Conservation (phyloP, 2,797 vertebrate species). For the Lepus townsendii region DNA sequence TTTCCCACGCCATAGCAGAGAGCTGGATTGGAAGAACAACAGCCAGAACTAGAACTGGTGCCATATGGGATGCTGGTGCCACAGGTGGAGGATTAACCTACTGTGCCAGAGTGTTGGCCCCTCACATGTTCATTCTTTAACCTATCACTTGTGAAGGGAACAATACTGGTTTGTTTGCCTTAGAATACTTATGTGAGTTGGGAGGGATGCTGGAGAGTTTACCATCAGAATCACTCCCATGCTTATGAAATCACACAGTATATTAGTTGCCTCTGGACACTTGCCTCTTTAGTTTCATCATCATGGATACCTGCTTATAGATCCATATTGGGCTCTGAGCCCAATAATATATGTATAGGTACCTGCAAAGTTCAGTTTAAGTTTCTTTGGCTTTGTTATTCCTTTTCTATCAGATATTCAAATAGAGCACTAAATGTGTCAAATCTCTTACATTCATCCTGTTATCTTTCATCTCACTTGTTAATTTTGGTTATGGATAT, state of each 20-base stretch:
- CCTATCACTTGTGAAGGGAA: neutral
- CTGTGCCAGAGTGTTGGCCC: too few species aligned
- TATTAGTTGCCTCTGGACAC: neutral
- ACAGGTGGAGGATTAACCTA: too few species aligned
- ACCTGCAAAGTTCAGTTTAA: neutral
- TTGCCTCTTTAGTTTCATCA: neutral
- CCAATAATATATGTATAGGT: neutral
- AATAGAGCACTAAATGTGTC: slow-evolving; percentile 16
- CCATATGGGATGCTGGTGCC: too few species aligned
- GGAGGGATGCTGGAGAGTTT: neutral
- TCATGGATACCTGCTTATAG: neutral
- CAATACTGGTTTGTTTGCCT: neutral
- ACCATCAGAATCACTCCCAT: neutral
- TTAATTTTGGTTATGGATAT: neutral
- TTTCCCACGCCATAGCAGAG: too few species aligned
- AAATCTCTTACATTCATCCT: neutral
- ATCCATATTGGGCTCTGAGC: neutral
- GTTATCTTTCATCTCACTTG: neutral
- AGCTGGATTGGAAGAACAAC: too few species aligned
- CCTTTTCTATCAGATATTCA: neutral
- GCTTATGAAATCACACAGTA: neutral
- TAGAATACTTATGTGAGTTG: neutral
- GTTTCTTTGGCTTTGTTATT: neutral
- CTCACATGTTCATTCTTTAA: neutral
- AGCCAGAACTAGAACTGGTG: too few species aligned